Conservation (phyloP, 2,888 invertebrate genomes). For the Druceiella hillmani region DNA sequence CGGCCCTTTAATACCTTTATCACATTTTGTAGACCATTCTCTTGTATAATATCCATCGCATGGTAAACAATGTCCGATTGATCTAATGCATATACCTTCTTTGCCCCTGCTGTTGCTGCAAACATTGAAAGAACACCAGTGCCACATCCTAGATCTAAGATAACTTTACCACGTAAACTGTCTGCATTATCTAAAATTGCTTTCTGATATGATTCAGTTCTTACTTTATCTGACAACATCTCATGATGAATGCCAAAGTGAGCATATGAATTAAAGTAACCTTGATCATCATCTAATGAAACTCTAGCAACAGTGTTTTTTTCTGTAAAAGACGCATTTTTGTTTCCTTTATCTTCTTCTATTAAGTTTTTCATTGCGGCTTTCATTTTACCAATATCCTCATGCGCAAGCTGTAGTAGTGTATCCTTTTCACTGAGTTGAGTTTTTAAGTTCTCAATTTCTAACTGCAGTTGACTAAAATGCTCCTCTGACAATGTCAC, state of each 20-base stretch:
- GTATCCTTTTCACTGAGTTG: conserved; percentile 56
- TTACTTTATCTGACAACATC: conserved; percentile 84
- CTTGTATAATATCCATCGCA: conserved; percentile 91
- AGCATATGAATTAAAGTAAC: conserved; percentile 79
- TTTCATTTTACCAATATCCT: conserved; percentile 57
- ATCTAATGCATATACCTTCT: conserved; percentile 87
- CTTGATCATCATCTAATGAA: conserved; percentile 62
- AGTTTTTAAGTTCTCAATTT: conserved; percentile 50
- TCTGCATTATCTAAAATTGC: conserved; percentile 72
- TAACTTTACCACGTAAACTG: conserved; percentile 66
- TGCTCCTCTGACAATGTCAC: conserved; percentile 57
- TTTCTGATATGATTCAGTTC: conserved; percentile 83
- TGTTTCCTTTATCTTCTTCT: conserved; percentile 33
- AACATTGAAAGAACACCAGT: conserved; percentile 98
- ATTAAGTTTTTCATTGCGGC: conserved; percentile 53
- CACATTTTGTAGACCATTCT: conserved; percentile 67
- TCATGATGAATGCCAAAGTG: conserved; percentile 92
- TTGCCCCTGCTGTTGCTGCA: conserved; percentile 90
- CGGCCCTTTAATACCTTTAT: conserved; percentile 80
- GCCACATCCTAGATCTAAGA: conserved; percentile 96
- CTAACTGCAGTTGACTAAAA: conserved; percentile 55
- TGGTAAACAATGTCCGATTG: conserved; percentile 94
- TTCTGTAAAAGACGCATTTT: no score
- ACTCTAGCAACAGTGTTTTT: conserved; percentile 43
- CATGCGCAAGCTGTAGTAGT: conserved; percentile 54